Conservation (phyloP, 2,888 invertebrate species). For the Drosophila mulleri region DNA sequence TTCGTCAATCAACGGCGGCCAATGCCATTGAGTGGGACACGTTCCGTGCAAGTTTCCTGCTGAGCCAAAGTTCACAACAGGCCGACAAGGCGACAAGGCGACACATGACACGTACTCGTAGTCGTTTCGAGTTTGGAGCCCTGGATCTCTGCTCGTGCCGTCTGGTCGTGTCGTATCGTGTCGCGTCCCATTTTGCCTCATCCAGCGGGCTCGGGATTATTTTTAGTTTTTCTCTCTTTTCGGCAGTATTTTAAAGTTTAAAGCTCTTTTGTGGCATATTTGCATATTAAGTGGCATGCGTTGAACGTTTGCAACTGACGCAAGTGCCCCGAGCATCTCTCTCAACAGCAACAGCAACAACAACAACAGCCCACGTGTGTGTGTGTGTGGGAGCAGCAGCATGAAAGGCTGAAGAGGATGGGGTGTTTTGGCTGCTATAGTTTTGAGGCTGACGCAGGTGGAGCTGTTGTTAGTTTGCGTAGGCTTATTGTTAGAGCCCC, state of each 20-base stretch:
- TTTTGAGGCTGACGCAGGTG: slow-evolving; percentile 51
- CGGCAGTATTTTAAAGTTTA: slow-evolving; percentile 75
- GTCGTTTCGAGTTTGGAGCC: slow-evolving; percentile 60
- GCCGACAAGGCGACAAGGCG: slow-evolving; percentile 53
- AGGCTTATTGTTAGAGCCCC: slow-evolving; percentile 70
- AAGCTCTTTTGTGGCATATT: slow-evolving; percentile 80
- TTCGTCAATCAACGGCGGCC: slow-evolving; percentile 68
- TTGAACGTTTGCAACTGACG: slow-evolving; percentile 50
- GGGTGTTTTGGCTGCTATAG: slow-evolving; percentile 3
- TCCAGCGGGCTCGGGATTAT: slow-evolving; percentile 56
- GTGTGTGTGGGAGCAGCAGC: slow-evolving; percentile 3
- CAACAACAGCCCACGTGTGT: neutral
- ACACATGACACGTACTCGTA: slow-evolving; percentile 80
- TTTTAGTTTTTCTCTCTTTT: slow-evolving; percentile 63
- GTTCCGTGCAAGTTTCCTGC: slow-evolving; percentile 69
- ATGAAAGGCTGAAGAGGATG: slow-evolving; percentile 9
- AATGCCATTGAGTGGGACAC: slow-evolving; percentile 73
- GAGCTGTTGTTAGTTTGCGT: slow-evolving; percentile 70
- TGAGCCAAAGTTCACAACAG: slow-evolving; percentile 74
- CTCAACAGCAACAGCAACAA: neutral
- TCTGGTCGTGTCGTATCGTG: neutral
- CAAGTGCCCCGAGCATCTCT: slow-evolving; percentile 26
- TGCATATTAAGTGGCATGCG: slow-evolving; percentile 79
- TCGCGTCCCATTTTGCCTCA: slow-evolving; percentile 8
- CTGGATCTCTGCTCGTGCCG: slow-evolving; percentile 1